Evolutionary conservation across 2,888 invertebrate species (phyloP), one percentile per base, ranked within the genome.

Genomic region (Calameuta pallipes): DNA sequence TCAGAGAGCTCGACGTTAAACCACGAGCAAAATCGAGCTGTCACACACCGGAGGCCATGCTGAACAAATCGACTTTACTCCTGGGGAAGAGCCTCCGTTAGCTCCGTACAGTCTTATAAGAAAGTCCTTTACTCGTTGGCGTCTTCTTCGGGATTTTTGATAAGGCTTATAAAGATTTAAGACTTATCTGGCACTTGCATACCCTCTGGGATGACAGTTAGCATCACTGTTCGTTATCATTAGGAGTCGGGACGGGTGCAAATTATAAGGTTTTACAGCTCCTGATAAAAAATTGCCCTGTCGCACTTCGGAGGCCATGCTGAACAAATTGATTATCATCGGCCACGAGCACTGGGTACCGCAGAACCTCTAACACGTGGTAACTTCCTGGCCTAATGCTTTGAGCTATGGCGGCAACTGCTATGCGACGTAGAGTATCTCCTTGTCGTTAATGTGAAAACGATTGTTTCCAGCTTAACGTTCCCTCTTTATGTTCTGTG

Each of bases 41-140:
- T 71, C 71, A 71, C 71, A 71, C 71, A 33, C 13, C 71, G 34
- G 71, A 71, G 71, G 71, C 71, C 71, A 71, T 33, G 31, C 71
- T 31, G 31, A 33, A 71, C 71, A 33, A 71, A 71, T 71, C 71
- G 71, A 15, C 71, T 34, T 34, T 71, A 23, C 41, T 56, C 41
- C 41, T 56, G 23, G 41, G 41, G 41, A 56, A 56, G 41, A 56
- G 41, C 41, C 41, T 56, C 41, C 41, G 41, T 56, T 56, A 56
- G 23, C 41, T 56, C 41, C 23, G 41, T 56, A 56, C 41, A 56
- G 41, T 56, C 41, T 4, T 56, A 23, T 9, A 56, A 56, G 23
- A 56, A 56, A 56, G 41, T 56, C 41, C 41, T 56, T 56, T 23
- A 6, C 9, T 56, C 41, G 23, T 23, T 23, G 23, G 6, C 23